A percentile compares a stretch with the other conserved stretches of the same genome.
Evolutionary conservation across 2,888 invertebrate genomes (phyloP).

Genomic region (Neocrepidodera transversa): DNA sequence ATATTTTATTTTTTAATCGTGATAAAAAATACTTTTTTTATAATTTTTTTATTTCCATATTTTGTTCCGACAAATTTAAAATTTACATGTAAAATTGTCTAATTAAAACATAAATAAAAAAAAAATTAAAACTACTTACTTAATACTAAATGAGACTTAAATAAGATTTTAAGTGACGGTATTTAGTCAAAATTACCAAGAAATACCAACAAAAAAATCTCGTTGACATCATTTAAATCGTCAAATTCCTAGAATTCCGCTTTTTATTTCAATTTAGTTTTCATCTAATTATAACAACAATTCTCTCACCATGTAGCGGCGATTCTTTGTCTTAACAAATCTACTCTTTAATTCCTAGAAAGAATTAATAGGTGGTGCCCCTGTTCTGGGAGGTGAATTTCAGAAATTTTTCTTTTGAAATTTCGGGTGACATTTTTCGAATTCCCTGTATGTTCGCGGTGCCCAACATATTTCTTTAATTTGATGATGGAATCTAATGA

Average conservation of each 20-base stretch:
- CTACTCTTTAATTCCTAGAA: conserved; percentile 38
- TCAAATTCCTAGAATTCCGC: conserved; percentile 21
- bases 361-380: conserved; percentile 30
- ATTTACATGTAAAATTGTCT: too few species aligned
- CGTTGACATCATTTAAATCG: conserved; percentile 8
- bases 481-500: not conserved
- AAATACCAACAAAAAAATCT: too few species aligned
- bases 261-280: conserved; percentile 26
- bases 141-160: too few species aligned
- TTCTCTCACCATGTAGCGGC: conserved; percentile 34
- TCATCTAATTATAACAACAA: conserved; percentile 35
- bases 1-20: too few species aligned
- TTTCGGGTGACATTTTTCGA: conserved; percentile 21
- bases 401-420: conserved; percentile 31
- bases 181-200: too few species aligned
- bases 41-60: too few species aligned
- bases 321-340: conserved; percentile 35
- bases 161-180: too few species aligned
- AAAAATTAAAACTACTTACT: too few species aligned
- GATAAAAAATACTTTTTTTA: too few species aligned
- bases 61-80: too few species aligned
- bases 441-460: conserved; percentile 17
- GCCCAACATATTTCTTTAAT: conserved; percentile 13
- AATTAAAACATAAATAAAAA: too few species aligned
- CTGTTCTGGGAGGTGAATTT: conserved; percentile 31